Evolutionary conservation across 1,140 invertebrate species (phyloP), one percentile per base, ranked within the genome.

Genomic region (Mycetomoellerius zeteki): DNA sequence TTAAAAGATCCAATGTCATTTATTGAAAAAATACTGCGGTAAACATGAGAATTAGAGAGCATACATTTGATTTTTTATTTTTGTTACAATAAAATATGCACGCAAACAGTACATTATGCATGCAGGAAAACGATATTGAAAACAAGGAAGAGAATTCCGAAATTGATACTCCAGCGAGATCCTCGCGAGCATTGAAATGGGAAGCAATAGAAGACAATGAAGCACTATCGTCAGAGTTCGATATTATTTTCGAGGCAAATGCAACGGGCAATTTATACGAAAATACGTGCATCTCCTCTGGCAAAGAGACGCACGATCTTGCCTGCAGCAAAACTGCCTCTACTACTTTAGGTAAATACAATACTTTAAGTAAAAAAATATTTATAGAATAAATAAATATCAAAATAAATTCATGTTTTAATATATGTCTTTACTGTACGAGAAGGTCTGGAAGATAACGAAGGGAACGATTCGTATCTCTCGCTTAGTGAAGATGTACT

Each of bases 401-500:
- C 10, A 16, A 69, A 37, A 71, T n/a, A 8, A n/a, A 19, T 54
- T 47, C 8, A 3, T n/a, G 12, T 24, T 54, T 73, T 65, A 71
- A 69, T 80, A 54, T 37, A 33, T 54, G 5, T n/a, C 6, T 47
- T 37, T 4, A 77, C n/a, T 37, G 1, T 76, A 5, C 4, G 47
- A 47, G 16, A 58, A 60, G 71, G 10, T n/a, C 56, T 50, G 21
- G 88, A 90, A 60, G 3, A 64, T 3, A 86, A 24, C 10, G 24
- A 67, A 16, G 71, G 33, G 3, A 52, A 47, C 6, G 62, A 86
- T 10, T 72, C 5, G 3, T 77, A 77, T 52, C 33, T 71, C 2
- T 58, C 56, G 12, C 24, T 50, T 10, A 69, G 64, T 8, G 88
- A 92, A 33, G 89, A 93, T 1, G 12, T 8, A 56, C 30, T 76